Conservation (phyloP, 35 echinoderm and acorn worm species). For the Anneissia japonica region DNA sequence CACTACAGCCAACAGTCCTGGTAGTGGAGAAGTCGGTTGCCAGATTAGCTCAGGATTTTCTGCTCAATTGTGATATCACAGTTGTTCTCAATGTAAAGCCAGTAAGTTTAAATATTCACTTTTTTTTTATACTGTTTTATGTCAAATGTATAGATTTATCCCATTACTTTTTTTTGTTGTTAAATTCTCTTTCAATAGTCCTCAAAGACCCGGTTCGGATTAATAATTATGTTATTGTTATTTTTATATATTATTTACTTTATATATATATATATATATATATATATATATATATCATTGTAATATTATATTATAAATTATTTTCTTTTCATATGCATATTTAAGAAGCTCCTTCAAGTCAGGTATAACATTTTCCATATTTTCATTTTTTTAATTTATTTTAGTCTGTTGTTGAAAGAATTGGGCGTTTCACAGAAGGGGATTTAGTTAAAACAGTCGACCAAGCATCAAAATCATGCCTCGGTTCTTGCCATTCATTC, state of each 20-base stretch:
- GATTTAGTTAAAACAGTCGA: slow-evolving; percentile 62
- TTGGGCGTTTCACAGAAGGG: slow-evolving; percentile 60
- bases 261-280: too few species aligned
- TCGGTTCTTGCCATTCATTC: slow-evolving; percentile 63
- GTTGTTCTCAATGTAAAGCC: slow-evolving; percentile 83
- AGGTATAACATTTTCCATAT: too few species aligned
- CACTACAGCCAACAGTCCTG: slow-evolving; percentile 64
- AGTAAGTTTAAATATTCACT: slow-evolving; percentile 36
- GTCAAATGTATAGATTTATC: neutral
- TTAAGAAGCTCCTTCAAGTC: too few species aligned
- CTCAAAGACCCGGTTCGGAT: too few species aligned
- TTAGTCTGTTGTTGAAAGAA: slow-evolving; percentile 10
- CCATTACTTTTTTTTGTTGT: neutral
- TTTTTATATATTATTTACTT: too few species aligned
- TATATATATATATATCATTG: too few species aligned
- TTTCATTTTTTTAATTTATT: neutral
- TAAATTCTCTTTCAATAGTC: too few species aligned
- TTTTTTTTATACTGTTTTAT: neutral
- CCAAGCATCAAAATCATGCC: slow-evolving; percentile 58
- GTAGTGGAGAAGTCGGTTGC: slow-evolving; percentile 96
- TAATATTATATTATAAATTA: too few species aligned
- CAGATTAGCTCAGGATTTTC: slow-evolving; percentile 79
- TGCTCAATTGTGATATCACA: slow-evolving; percentile 71
- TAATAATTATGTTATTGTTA: too few species aligned
- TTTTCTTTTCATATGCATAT: too few species aligned